A percentile compares a stretch with the other conserved stretches of the same genome.
These are phyloP conservation scores for Diadema setosum DNA, from an alignment of 35 echinoderm and acorn worm species.

Conservation along the genomic window DNA sequence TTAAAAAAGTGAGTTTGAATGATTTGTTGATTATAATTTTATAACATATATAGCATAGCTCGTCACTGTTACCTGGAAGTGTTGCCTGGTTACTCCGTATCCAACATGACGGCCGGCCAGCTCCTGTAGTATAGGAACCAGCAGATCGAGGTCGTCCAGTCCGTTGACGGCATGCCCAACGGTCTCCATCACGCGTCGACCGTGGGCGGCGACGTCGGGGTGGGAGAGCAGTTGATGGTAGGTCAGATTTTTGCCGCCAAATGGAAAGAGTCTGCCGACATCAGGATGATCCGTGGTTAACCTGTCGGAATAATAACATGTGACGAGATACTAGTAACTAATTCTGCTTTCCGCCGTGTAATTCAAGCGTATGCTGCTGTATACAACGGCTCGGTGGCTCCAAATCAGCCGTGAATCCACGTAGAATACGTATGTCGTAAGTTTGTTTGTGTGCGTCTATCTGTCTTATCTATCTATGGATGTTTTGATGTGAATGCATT, in stretches of 20 bases:
- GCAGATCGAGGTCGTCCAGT: background rate
- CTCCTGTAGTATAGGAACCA: background rate
- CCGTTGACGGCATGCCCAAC: conserved; percentile 12
- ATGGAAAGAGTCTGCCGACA: conserved; percentile 6
- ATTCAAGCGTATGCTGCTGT: no score
- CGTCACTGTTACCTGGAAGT: conserved; percentile 20
- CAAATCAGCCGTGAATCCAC: no score
- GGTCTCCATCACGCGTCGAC: conserved; percentile 23
- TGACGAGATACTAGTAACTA: no score
- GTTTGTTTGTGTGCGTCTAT: no score
- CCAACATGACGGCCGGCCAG: conserved; percentile 6
- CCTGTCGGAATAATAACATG: background rate
- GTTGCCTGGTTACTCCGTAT: conserved; percentile 11
- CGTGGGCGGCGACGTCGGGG: conserved; percentile 10
- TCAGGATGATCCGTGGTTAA: background rate
- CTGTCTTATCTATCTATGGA: no score
- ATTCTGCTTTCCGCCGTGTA: no score
- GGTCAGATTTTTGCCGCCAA: background rate
- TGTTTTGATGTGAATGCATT: no score
- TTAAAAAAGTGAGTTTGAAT: no score
- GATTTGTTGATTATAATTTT: no score
- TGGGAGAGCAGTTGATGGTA: background rate
- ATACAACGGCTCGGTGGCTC: no score
- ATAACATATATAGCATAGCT: no score
- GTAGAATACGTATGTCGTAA: no score